A percentile compares a stretch with the other conserved stretches of the same genome.
Evolutionary conservation across 1,140 invertebrate genomes (phyloP).

Genomic region (Neodiprion virginianus): DNA sequence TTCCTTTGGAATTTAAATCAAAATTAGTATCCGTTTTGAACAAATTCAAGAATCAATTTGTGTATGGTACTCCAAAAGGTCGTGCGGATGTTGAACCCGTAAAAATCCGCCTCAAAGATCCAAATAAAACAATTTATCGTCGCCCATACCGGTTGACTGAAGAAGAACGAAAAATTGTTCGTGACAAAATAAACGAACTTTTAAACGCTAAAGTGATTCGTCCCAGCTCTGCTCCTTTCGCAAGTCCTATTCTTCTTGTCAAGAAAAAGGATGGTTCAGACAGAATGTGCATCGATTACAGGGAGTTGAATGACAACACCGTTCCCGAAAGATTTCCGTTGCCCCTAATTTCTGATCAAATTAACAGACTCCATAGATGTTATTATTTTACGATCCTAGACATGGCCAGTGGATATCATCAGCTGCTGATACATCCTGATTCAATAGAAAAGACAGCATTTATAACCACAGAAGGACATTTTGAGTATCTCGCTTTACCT

Average conservation of each 20-base stretch:
- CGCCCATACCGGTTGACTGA: not conserved
- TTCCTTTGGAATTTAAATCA: too few relatives aligned
- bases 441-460: not conserved
- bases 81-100: too few relatives aligned
- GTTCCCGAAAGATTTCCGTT: not conserved
- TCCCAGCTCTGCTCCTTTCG: not conserved
- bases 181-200: not conserved
- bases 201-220: not conserved
- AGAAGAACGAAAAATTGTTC: not conserved
- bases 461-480: not conserved
- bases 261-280: constrained; percentile 2
- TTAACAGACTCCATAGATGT: constrained; percentile 43
- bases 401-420: not conserved
- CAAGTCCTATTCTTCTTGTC: not conserved
- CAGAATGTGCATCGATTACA: not conserved
- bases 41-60: too few relatives aligned
- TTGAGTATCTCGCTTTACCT: constrained; percentile 41
- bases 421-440: not conserved
- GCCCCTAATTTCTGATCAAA: constrained; percentile 53
- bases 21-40: too few relatives aligned
- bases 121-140: not conserved
- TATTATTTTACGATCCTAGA: constrained; percentile 49
- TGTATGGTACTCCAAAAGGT: too few relatives aligned
- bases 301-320: not conserved
- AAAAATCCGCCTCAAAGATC: not conserved